A percentile compares a stretch with the other conserved stretches of the same genome.
These are phyloP conservation scores for Oppia nitens DNA, from an alignment of 1,140 invertebrate species.

Conservation along the genomic window DNA sequence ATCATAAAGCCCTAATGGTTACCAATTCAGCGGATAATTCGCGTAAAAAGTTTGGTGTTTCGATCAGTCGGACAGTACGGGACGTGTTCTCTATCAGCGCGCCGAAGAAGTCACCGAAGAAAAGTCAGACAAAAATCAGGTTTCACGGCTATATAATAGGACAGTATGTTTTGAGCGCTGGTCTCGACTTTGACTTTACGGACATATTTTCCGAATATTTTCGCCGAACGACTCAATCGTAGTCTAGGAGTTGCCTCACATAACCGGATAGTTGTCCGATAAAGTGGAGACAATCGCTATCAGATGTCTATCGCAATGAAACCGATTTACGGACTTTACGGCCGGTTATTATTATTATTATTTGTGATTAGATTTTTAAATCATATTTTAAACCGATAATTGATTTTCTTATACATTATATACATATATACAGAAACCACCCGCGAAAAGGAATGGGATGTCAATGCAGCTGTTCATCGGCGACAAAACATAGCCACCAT, in stretches of 20 bases:
- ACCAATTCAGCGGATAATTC: slow-evolving; percentile 86
- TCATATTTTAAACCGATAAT: background rate
- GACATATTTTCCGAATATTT: slow-evolving; percentile 70
- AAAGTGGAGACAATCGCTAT: slow-evolving; percentile 36
- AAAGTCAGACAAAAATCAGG: slow-evolving; percentile 57
- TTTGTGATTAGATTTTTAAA: slow-evolving; percentile 10
- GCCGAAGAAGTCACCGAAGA: slow-evolving; percentile 69
- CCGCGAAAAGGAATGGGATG: slow-evolving; percentile 51
- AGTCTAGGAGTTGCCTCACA: slow-evolving; percentile 68
- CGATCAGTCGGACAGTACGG: slow-evolving; percentile 74
- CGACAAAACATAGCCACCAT: slow-evolving; percentile 56
- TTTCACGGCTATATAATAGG: slow-evolving; percentile 70
- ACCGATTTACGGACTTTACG: slow-evolving; percentile 52
- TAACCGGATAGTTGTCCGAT: slow-evolving; percentile 58
- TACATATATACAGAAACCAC: slow-evolving; percentile 31
- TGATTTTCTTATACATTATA: background rate
- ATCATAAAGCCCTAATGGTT: slow-evolving; percentile 69
- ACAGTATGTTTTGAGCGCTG: slow-evolving; percentile 59
- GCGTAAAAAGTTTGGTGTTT: slow-evolving; percentile 93
- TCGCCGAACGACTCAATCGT: slow-evolving; percentile 74
- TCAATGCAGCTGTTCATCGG: slow-evolving; percentile 64
- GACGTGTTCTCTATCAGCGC: slow-evolving; percentile 57
- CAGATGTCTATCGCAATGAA: slow-evolving; percentile 50
- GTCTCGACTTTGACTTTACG: slow-evolving; percentile 69
- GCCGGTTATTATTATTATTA: too few species aligned